Evolutionary conservation across 2,797 vertebrate species (phyloP).

Genomic region (Pitangus sulphuratus): DNA sequence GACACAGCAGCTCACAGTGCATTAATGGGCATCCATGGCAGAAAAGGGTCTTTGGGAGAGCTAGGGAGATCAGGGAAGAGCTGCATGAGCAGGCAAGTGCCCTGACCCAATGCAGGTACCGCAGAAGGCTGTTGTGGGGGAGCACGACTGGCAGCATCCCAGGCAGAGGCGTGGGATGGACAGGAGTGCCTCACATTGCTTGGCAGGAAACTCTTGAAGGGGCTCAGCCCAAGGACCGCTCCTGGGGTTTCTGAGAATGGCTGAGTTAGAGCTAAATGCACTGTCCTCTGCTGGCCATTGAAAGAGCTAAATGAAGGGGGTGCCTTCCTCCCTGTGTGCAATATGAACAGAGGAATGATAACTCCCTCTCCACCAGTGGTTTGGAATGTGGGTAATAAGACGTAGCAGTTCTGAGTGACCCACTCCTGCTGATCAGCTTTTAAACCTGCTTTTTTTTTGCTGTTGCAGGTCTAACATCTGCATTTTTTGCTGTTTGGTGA

Average conservation of each 20-base stretch:
- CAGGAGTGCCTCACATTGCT: rapidly evolving
- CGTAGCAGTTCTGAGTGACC: background rate
- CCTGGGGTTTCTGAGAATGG: background rate
- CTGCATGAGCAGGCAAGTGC: background rate
- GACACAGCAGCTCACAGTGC: background rate
- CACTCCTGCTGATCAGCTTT: background rate
- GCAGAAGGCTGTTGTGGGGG: background rate
- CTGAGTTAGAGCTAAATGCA: background rate
- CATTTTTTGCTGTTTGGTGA: background rate
- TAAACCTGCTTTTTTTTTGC: background rate
- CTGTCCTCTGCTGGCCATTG: background rate
- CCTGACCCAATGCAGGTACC: rapidly evolving
- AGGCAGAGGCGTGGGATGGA: background rate
- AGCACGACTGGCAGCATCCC: background rate
- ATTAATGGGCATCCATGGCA: rapidly evolving
- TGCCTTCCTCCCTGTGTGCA: background rate
- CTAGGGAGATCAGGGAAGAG: background rate
- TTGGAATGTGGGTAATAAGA: background rate
- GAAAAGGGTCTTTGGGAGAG: background rate
- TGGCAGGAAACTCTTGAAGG: background rate
- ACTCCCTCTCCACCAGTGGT: rapidly evolving
- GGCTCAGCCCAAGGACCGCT: background rate
- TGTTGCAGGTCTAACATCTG: background rate
- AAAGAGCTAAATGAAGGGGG: background rate
- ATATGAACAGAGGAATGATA: background rate